Percentiles rank a stretch among this genome's conserved stretches.
Evolutionary conservation across 2,797 vertebrate species (phyloP).

Genomic region (Pteronotus mesoamericanus): DNA sequence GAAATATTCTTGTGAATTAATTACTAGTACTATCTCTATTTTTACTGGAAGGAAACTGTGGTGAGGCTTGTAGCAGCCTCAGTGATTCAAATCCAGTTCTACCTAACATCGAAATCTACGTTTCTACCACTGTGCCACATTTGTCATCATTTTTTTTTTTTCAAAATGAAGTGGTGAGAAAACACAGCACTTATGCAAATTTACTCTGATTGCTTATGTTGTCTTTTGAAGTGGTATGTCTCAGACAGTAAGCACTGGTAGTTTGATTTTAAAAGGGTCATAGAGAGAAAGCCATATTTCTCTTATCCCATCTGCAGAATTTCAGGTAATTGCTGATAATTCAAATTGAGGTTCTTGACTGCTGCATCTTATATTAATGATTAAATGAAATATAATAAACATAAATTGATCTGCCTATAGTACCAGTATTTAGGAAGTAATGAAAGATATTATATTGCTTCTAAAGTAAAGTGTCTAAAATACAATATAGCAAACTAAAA

Average conservation of each 20-base stretch:
- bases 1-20: neutral
- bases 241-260: neutral
- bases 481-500: neutral
- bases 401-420: conserved; percentile 25
- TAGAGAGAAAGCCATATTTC: neutral
- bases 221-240: conserved; percentile 29
- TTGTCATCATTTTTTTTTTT: neutral
- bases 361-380: conserved; percentile 38
- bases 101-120: neutral
- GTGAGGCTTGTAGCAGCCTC: neutral
- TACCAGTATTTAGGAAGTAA: neutral
- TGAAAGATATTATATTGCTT: conserved; percentile 30
- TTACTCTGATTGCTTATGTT: conserved; percentile 24
- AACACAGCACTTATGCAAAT: neutral
- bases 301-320: neutral
- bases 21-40: neutral
- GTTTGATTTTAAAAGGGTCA: conserved; percentile 50
- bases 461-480: conserved; percentile 41
- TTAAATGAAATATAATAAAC: conserved; percentile 51
- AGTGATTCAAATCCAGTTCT: neutral
- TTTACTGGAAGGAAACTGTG: neutral
- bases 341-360: conserved; percentile 44
- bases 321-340: conserved; percentile 50
- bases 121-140: neutral
- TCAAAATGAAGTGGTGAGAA: neutral